These are phyloP conservation scores for Zosterops japonicus DNA, from an alignment of 2,113 vertebrate species.

Conservation along the genomic window DNA sequence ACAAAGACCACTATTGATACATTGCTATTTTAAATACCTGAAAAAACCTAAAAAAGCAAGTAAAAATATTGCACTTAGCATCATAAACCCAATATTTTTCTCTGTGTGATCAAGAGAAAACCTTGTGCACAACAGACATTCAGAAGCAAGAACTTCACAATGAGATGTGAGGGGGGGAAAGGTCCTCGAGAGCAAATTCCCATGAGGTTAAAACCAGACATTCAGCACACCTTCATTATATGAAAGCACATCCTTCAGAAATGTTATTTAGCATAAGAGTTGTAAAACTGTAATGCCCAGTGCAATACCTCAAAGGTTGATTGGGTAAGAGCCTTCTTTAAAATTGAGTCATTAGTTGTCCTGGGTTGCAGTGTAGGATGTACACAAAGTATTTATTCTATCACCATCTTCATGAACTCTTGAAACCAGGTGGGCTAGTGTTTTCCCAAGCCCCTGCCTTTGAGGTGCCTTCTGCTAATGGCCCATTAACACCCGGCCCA, in stretches of 20 bases:
- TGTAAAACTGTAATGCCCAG: not conserved
- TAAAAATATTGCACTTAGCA: not conserved
- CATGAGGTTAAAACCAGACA: not conserved
- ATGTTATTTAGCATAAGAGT: not conserved
- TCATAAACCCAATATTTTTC: rapidly evolving
- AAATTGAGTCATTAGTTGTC: not conserved
- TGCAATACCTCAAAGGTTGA: not conserved
- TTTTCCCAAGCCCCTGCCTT: no score
- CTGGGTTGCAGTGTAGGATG: no score
- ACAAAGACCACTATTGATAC: not conserved
- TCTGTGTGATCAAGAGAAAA: not conserved
- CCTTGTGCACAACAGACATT: not conserved
- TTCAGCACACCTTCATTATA: not conserved
- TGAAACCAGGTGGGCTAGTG: no score
- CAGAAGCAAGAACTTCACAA: not conserved
- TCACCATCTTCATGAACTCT: no score
- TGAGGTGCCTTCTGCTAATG: no score
- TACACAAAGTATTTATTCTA: no score
- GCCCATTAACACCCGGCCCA: no score
- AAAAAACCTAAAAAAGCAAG: not conserved
- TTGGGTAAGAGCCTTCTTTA: not conserved
- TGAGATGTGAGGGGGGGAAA: not conserved
- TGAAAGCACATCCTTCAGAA: not conserved
- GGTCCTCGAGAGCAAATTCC: not conserved
- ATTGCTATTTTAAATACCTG: not conserved